These are phyloP conservation scores for Phymastichus coffea DNA, from an alignment of 1,140 invertebrate species.

Conservation along the genomic window DNA sequence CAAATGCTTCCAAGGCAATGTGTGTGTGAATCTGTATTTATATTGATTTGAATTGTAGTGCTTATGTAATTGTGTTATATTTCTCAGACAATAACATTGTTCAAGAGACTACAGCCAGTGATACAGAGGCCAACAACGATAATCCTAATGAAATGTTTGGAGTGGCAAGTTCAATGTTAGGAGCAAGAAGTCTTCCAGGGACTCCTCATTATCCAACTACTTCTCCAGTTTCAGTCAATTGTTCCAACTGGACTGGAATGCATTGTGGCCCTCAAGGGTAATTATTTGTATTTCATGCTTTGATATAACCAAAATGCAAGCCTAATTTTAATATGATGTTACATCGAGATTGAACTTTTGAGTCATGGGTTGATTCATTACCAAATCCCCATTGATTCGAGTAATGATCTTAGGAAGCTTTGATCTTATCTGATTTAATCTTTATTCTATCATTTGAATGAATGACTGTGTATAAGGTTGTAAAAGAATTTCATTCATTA, in stretches of 20 bases:
- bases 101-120: slow-evolving; percentile 44
- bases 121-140: slow-evolving; percentile 46
- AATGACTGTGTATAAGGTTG: no score
- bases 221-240: slow-evolving; percentile 46
- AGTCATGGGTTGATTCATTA: slow-evolving; percentile 48
- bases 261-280: slow-evolving; percentile 48
- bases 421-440: slow-evolving; percentile 55
- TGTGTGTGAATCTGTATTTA: no score
- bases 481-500: slow-evolving; percentile 18
- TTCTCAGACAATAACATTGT: slow-evolving; percentile 36
- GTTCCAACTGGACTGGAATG: slow-evolving; percentile 46
- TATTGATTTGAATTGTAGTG: no score
- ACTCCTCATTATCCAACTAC: slow-evolving; percentile 52
- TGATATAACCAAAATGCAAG: slow-evolving; percentile 1
- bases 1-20: no score
- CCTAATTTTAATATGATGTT: slow-evolving; percentile 34
- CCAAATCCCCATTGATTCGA: slow-evolving; percentile 49
- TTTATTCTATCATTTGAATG: slow-evolving; percentile 1
- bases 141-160: slow-evolving; percentile 52
- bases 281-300: no score
- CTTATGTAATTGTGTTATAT: no score
- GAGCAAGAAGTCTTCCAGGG: slow-evolving; percentile 49
- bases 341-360: slow-evolving; percentile 50
- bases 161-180: slow-evolving; percentile 42
- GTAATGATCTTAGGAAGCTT: slow-evolving; percentile 46